Conservation (phyloP, 2,888 invertebrate species). For the Pollenia labialis region DNA sequence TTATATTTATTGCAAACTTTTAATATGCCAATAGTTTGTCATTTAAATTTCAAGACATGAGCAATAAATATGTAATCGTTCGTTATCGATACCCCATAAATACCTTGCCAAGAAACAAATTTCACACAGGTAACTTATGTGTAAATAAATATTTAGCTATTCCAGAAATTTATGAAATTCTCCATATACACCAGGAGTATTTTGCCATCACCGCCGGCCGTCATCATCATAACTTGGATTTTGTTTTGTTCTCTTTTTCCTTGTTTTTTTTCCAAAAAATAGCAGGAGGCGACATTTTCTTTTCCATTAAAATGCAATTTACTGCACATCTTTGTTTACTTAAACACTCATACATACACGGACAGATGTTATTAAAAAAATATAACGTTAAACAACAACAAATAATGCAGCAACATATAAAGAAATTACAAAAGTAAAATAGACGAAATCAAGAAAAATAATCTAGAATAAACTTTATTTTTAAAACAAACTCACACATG, state of each 20-base stretch:
- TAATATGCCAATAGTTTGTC: too few species aligned
- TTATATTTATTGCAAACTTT: too few species aligned
- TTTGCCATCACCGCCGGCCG: neutral
- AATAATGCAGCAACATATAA: constrained; percentile 4
- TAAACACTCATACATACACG: neutral
- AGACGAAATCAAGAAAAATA: constrained; percentile 53
- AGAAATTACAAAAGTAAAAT: constrained; percentile 36
- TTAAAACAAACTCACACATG: constrained; percentile 8
- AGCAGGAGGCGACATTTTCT: constrained; percentile 44
- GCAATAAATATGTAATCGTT: too few species aligned
- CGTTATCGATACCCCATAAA: too few species aligned
- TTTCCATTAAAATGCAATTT: constrained; percentile 72
- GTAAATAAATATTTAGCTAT: constrained; percentile 3
- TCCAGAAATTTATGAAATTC: constrained; percentile 26
- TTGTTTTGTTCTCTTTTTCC: neutral
- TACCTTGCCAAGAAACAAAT: too few species aligned
- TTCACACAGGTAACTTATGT: too few species aligned
- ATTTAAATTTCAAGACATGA: too few species aligned
- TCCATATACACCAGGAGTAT: neutral
- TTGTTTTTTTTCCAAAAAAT: neutral
- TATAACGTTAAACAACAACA: constrained; percentile 27
- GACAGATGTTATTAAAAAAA: constrained; percentile 47
- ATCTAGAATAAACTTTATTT: constrained; percentile 45
- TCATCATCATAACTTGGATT: constrained; percentile 24
- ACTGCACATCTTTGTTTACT: constrained; percentile 59